A percentile compares a stretch with the other conserved stretches of the same genome.
Conservation (phyloP, 2,888 invertebrate genomes). For the Dicranocentrus wangi region DNA sequence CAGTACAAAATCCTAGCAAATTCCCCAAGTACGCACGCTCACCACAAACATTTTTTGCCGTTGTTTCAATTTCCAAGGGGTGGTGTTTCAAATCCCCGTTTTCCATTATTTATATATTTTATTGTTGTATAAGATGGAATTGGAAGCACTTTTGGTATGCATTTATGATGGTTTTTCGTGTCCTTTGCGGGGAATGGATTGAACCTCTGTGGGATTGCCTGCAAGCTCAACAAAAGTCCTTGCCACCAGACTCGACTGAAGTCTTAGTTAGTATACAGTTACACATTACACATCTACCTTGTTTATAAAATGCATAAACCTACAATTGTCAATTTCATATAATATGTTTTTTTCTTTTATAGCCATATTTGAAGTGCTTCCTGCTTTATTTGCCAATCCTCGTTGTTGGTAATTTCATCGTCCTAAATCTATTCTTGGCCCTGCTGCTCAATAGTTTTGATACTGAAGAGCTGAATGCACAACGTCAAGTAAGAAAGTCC, state of each 20-base stretch:
- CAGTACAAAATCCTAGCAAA: slow-evolving; percentile 59
- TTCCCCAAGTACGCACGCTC: slow-evolving; percentile 91
- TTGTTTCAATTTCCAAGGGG: no score
- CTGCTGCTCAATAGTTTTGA: slow-evolving; percentile 98
- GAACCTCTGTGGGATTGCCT: slow-evolving; percentile 98
- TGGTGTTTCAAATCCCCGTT: background rate
- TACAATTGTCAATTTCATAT: no score
- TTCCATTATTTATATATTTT: slow-evolving; percentile 34
- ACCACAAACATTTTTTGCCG: slow-evolving; percentile 71
- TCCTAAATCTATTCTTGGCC: slow-evolving; percentile 97
- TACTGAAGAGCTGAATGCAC: slow-evolving; percentile 92
- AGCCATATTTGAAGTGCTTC: slow-evolving; percentile 79
- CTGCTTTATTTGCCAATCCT: slow-evolving; percentile 95
- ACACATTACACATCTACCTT: background rate
- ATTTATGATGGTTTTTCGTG: slow-evolving; percentile 98
- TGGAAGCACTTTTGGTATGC: slow-evolving; percentile 98
- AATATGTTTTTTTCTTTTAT: background rate
- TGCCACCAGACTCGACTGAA: slow-evolving; percentile 53
- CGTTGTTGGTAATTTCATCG: slow-evolving; percentile 98
- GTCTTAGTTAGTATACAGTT: no score
- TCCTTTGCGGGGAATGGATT: slow-evolving; percentile 98
- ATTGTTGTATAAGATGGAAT: slow-evolving; percentile 86
- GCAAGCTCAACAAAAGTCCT: slow-evolving; percentile 83
- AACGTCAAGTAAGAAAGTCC: slow-evolving; percentile 83
- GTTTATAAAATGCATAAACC: no score